Evolutionary conservation across 2,797 vertebrate species (phyloP).

Genomic region (Loris lydekkerianus): DNA sequence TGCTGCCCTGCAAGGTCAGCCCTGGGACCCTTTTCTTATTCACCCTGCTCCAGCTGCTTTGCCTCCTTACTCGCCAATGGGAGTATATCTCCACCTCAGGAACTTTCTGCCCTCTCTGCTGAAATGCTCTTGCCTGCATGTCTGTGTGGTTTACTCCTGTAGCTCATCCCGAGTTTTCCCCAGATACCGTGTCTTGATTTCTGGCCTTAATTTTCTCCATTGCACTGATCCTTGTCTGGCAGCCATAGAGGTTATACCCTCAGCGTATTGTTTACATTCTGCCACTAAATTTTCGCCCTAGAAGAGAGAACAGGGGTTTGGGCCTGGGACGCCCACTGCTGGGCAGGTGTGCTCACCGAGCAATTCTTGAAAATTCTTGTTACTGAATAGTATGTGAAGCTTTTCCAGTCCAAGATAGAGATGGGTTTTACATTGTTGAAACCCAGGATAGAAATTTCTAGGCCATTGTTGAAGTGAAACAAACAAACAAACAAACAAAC

Average conservation of each 20-base stretch:
- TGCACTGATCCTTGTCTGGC: not conserved
- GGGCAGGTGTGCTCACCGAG: not conserved
- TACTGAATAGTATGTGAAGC: not conserved
- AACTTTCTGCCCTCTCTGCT: not conserved
- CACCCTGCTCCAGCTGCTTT: not conserved
- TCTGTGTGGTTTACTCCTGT: not conserved
- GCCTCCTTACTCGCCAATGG: not conserved
- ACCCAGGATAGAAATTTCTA: not conserved
- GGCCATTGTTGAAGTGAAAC: not conserved
- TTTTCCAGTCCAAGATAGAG: not conserved
- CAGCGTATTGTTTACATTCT: not conserved
- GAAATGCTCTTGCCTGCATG: not conserved
- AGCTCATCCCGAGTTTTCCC: not conserved
- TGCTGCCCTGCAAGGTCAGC: accelerated
- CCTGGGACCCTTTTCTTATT: too few relatives aligned
- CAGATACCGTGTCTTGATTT: not conserved
- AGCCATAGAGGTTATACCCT: not conserved
- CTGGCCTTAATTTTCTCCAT: not conserved
- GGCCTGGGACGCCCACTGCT: not conserved
- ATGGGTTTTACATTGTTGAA: not conserved
- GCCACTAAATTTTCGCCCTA: not conserved
- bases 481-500: slow-evolving; percentile 13
- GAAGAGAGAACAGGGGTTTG: not conserved
- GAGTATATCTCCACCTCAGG: not conserved
- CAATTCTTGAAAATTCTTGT: not conserved